Evolutionary conservation across 2,888 invertebrate species (phyloP).

Genomic region (Strigamia transsilvanica): DNA sequence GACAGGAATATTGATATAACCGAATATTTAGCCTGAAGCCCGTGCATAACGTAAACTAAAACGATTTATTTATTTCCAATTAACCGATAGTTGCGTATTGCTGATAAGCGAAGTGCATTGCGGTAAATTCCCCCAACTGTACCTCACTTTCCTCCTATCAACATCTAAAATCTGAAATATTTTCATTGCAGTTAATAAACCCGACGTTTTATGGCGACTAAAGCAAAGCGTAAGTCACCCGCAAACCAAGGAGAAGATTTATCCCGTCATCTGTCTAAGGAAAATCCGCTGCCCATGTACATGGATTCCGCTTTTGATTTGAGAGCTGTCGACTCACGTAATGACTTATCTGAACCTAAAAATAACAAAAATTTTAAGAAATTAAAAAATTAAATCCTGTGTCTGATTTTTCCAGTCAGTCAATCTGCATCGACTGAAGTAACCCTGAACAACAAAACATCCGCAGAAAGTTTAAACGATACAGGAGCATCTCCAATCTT

Average conservation of each 20-base stretch:
- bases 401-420: not conserved
- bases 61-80: not conserved
- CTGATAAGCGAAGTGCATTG: not conserved
- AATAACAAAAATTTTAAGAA: too few relatives aligned
- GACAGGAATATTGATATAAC: not conserved
- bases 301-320: constrained; percentile 6
- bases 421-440: not conserved
- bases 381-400: not conserved
- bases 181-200: not conserved
- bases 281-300: not conserved
- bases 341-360: not conserved
- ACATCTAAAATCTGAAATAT: not conserved
- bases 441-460: constrained; percentile 1
- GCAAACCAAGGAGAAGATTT: constrained; percentile 6
- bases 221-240: constrained; percentile 17
- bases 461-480: constrained; percentile 9
- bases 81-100: not conserved
- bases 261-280: constrained; percentile 14
- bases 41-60: not conserved
- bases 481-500: constrained; percentile 18
- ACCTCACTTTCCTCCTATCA: not conserved
- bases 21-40: not conserved
- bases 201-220: constrained; percentile 12
- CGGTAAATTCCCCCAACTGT: constrained; percentile 22
- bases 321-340: not conserved